phyloP scores from a whole-genome alignment of 2,797 vertebrate genomes.

The Antennarius maculatus region DNA sequence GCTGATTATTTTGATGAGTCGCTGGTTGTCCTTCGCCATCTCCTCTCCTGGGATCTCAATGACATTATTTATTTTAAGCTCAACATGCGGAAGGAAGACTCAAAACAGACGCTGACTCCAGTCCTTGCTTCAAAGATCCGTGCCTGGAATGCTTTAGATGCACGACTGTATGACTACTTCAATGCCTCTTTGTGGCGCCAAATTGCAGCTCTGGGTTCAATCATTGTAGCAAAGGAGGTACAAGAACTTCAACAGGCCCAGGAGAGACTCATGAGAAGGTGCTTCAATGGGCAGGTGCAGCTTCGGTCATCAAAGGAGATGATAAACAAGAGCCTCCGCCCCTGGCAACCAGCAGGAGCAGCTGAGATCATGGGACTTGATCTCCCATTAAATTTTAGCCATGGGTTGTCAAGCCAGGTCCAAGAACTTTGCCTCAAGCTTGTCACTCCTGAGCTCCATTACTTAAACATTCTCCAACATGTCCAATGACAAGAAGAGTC shows the following conservation, averaged over 20 bases:
- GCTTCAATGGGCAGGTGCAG: constrained; percentile 79
- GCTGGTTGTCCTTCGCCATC: too few species aligned
- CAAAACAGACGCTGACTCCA: constrained; percentile 79
- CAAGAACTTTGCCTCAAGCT: constrained; percentile 87
- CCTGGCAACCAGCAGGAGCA: constrained; percentile 85
- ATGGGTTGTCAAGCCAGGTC: constrained; percentile 33
- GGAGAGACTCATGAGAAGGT: constrained; percentile 80
- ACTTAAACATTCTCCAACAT: constrained; percentile 36
- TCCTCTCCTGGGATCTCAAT: constrained; percentile 84
- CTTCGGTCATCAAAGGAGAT: constrained; percentile 82
- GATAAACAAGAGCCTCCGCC: constrained; percentile 86
- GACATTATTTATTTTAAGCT: constrained; percentile 88
- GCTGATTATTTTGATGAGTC: too few species aligned
- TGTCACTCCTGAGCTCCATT: constrained; percentile 87
- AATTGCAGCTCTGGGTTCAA: constrained; percentile 75
- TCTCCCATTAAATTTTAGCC: constrained; percentile 77
- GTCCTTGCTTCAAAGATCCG: constrained; percentile 77
- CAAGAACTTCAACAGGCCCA: constrained; percentile 78
- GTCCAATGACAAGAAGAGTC: constrained; percentile 65
- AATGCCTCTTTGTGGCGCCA: constrained; percentile 87
- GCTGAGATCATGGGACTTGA: constrained; percentile 90
- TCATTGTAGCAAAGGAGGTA: constrained; percentile 83
- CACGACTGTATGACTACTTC: constrained; percentile 86
- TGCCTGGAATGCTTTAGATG: constrained; percentile 86
- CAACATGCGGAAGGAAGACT: constrained; percentile 84